phyloP scores from a whole-genome alignment of 2,888 invertebrate species.

The Lepidocyrtoides sp. region DNA sequence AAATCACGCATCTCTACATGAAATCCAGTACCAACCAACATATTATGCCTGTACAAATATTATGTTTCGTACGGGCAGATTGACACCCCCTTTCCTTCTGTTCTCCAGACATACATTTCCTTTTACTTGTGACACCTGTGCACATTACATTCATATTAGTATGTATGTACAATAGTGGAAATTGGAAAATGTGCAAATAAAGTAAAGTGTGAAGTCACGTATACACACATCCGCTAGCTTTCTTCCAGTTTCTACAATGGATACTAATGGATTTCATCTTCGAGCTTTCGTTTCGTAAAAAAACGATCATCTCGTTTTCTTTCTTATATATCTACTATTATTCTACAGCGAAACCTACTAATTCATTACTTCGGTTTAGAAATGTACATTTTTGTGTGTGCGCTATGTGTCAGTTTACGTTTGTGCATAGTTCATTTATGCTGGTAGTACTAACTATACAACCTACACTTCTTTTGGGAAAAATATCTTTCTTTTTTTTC shows the following conservation, averaged over 20 bases:
- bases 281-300: constrained; percentile 10
- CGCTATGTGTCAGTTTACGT: background rate
- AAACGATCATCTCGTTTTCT: background rate
- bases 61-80: background rate
- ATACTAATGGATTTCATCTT: constrained; percentile 46
- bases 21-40: background rate
- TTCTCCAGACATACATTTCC: constrained; percentile 52
- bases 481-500: constrained; percentile 1
- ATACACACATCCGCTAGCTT: background rate
- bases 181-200: constrained; percentile 35
- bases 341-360: background rate
- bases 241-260: constrained; percentile 16
- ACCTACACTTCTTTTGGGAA: background rate
- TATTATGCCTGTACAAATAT: background rate
- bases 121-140: constrained; percentile 71
- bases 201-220: constrained; percentile 53
- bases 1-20: too few species aligned
- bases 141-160: constrained; percentile 19
- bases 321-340: background rate
- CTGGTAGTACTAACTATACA: background rate
- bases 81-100: background rate
- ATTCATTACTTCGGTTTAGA: background rate
- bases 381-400: background rate
- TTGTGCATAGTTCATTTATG: background rate
- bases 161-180: constrained; percentile 7